Evolutionary conservation across 2,888 invertebrate genomes (phyloP), one percentile per base, ranked within the genome.

Genomic region (Lissonota sp.): DNA sequence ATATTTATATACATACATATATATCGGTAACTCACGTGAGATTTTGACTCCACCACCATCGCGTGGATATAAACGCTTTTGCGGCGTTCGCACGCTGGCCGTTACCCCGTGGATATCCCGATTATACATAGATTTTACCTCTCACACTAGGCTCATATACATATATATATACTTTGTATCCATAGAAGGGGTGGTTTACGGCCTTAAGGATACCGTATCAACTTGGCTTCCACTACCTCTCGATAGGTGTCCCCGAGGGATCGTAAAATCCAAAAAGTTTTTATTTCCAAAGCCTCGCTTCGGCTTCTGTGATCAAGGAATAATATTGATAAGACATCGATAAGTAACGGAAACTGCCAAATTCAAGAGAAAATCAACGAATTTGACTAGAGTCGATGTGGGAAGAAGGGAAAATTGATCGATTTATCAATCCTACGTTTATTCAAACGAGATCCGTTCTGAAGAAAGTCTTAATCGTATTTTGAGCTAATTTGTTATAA

Each of bases 21-120:
- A 42, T 37, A 42, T n/a, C 42, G 6, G 10, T 49, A 55, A 55
- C 46, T 57, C 55, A 63, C 69, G 53, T 57, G 55, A 75, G 16
- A 71, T 60, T 58, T 60, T 12, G 51, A 79, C 39, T 64, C 7
- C 26, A 46, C 60, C 16, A 60, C 12, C 46, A 60, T 75, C 53
- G 71, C 53, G 58, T 70, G 79, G 58, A 72, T 74, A 55, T 42
- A 69, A 69, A 69, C 53, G 71, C 60, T 71, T 71, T 60, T 14
- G 71, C 40, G 67, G 69, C 62, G 53, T 44, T 60, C 42, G 44
- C 44, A 64, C 53, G 37, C 42, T 62, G 49, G 73, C 73, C 64
- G 37, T 74, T 66, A 57, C 60, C 75, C 67, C 42, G 5, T 46
- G 51, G 58, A 64, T 78, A 72, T 67, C 66, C 62, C 72, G 67